Evolutionary conservation across 2,797 vertebrate genomes (phyloP).

Genomic region (Sebastes dallii): DNA sequence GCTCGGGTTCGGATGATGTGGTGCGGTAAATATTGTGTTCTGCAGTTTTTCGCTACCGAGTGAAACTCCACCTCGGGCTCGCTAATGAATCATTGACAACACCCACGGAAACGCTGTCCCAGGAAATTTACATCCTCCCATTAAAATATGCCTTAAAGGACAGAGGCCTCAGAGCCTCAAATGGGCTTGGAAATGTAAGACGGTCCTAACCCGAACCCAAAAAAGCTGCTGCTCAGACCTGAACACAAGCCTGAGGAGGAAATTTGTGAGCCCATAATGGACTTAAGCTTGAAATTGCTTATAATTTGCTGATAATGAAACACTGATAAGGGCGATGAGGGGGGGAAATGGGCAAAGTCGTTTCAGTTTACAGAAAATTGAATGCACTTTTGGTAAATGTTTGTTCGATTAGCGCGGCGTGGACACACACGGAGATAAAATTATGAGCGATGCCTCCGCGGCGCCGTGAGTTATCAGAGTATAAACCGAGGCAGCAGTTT

Average conservation of each 20-base stretch:
- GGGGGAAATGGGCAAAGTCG: background rate
- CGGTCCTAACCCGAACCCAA: constrained; percentile 29
- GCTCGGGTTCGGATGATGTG: constrained; percentile 32
- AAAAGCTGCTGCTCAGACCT: constrained; percentile 26
- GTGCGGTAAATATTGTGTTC: constrained; percentile 51
- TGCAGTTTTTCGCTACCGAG: constrained; percentile 12
- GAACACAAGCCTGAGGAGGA: constrained; percentile 11
- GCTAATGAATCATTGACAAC: constrained; percentile 72
- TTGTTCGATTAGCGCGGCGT: constrained; percentile 23
- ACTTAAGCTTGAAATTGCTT: constrained; percentile 31
- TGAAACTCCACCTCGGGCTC: constrained; percentile 42
- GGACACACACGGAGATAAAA: constrained; percentile 23
- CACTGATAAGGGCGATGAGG: background rate
- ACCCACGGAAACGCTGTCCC: constrained; percentile 64
- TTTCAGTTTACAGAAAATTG: constrained; percentile 26
- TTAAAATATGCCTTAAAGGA: constrained; percentile 71
- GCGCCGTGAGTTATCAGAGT: constrained; percentile 25
- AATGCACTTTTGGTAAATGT: constrained; percentile 21
- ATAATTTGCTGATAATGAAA: constrained; percentile 50
- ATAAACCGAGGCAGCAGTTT: constrained; percentile 28
- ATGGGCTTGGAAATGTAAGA: constrained; percentile 49
- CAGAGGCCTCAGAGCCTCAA: constrained; percentile 31
- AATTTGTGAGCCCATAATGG: background rate
- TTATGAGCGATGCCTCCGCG: background rate
- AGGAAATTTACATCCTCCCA: constrained; percentile 72